Evolutionary conservation across 2,888 invertebrate species (phyloP), one percentile per base, ranked within the genome.

Genomic region (Mythimna vitellina): DNA sequence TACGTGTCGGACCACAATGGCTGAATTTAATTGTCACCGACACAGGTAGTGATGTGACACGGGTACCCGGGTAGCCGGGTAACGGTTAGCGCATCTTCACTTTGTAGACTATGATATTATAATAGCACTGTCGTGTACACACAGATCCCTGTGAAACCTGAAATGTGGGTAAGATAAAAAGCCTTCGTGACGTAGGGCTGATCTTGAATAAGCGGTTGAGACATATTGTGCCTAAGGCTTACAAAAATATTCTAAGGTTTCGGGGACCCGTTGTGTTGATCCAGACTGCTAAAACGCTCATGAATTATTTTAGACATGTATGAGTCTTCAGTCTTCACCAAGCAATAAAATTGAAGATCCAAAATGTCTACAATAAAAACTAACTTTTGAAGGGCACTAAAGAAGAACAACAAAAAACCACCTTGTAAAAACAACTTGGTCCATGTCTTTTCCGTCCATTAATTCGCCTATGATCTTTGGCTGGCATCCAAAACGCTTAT

Each of bases 1-100:
- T 89, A 89, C 88, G 80, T 84, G 88, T 81, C 75, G 81, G 83
- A 87, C 88, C 86, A 89, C 89, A 90, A 90, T 89, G 83, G 88
- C 83, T 85, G 88, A 88, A 90, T 90, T 93, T 91, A 93, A 93
- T 92, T 89, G 89, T 79, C 42, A 83, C 71, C 65, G 69, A 56
- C 66, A 73, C 84, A 86, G 86, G 87, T 85, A 79, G 81, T 85
- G 85, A 80, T 76, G 84, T 89, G 88, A 88, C 85, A 85, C 73
- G 87, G 88, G 87, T 86, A 63, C 53, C 46, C 75, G 88, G 87
- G 87, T 87, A 71, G 83, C 76, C 76, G 88, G 87, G 87, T 87
- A 64, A n/a, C 22, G 51, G 22, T 32, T 53, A 62, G 51, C 53
- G 49, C 69, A 74, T 63, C 73, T 73, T 78, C 63, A 75, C 76